phyloP scores from a whole-genome alignment of 2,888 invertebrate genomes.

The Conops quadrifasciatus region DNA sequence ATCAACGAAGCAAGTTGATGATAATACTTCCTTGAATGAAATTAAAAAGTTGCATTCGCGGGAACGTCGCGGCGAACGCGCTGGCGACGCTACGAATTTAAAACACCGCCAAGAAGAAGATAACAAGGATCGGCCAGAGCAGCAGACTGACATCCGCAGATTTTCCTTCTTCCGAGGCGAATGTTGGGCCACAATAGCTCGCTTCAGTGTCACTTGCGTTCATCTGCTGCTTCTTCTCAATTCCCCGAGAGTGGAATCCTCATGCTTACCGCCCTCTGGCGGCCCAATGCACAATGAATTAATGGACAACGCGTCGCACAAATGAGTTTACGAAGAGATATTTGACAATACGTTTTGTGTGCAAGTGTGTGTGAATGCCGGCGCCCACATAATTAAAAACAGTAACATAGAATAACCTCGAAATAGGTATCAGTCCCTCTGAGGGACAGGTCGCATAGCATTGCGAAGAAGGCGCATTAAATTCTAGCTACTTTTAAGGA shows the following conservation, averaged over 20 bases:
- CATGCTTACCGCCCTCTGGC: too few species aligned
- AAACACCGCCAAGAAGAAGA: not conserved
- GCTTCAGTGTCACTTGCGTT: not conserved
- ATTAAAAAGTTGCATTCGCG: conserved; percentile 3
- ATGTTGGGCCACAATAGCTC: not conserved
- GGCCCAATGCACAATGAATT: too few species aligned
- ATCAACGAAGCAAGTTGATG: conserved; percentile 4
- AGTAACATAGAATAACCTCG: too few species aligned
- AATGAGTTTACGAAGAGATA: too few species aligned
- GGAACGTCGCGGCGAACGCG: not conserved
- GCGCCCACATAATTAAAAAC: too few species aligned
- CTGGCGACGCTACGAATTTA: not conserved
- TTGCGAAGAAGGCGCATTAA: too few species aligned
- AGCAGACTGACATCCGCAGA: not conserved
- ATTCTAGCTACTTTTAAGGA: not conserved
- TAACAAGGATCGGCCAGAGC: not conserved
- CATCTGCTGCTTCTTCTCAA: not conserved
- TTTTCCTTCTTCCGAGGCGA: not conserved
- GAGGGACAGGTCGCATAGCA: too few species aligned
- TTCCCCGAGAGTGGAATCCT: not conserved
- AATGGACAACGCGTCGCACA: too few species aligned
- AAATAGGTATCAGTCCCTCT: too few species aligned
- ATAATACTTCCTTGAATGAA: conserved; percentile 3
- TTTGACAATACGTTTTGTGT: too few species aligned
- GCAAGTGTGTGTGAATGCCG: too few species aligned